Base-by-base conservation (phyloP, 2,888 invertebrate species). In the Iselma pallidipennis region DNA sequence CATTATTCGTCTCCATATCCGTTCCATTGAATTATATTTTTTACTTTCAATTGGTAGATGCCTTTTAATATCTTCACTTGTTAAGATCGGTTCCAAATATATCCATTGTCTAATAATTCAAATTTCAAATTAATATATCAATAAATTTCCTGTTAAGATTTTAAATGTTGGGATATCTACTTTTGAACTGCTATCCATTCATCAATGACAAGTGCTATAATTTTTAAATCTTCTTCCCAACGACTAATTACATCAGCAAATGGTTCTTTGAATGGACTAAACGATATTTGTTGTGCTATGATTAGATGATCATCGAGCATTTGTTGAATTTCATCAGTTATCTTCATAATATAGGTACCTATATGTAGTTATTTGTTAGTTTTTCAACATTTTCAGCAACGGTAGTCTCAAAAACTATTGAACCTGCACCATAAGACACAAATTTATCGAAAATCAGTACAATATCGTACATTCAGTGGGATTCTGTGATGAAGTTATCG, bases 31-130 rank as follows among this genome's bases (percentile, higher is more conserved):
- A 37, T 86, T 86, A 77, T 91, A 94, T 74, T 92, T 91, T 75
- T 92, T 91, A 14, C 89, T 88, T 78, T 94, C 93, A 4, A 87
- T 82, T 0, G 93, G 92, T 74, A 94, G 81, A 77, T 93, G 92
- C 0, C 88, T 86, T 52, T 88, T 88, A 62, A 94, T 92, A 75
- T 93, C 93, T 70, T 91, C 91, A 4, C 91, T 91, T 0, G 88
- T 88, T 78, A 94, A 93, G 71, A 94, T 91, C 0, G 93, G 92
- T 76, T 93, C 92, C 74, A 94, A 77, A 71, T 93, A 92, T 85
- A 92, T 88, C 93, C 93, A 94, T 65, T 89, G 86, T 68, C 91
- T 90, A 70, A 66, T 45, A 63, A 60, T 4, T 9, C 25, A 42
- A 31, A 59, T 42, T 49, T 62, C 52, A 31, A 14, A 9, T 28